phyloP scores from a whole-genome alignment of 92 coral and sea anemone genomes.

The Zoanthus gigantus region DNA sequence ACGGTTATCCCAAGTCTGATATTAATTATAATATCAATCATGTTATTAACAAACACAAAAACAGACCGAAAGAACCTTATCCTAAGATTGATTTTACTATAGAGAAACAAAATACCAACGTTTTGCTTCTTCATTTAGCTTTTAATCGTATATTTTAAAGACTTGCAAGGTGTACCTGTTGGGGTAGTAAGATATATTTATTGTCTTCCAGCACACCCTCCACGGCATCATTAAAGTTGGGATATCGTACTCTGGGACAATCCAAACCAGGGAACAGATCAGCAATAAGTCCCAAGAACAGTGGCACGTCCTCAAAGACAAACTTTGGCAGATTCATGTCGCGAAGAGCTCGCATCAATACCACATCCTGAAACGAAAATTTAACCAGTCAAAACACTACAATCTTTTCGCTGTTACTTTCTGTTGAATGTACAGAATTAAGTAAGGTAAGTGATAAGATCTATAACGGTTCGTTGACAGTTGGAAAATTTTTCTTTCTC shows the following conservation, averaged over 20 bases:
- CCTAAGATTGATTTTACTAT: no score
- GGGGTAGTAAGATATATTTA: slow-evolving; percentile 90
- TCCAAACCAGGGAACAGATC: slow-evolving; percentile 99
- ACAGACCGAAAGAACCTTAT: no score
- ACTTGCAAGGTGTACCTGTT: slow-evolving; percentile 72
- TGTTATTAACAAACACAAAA: no score
- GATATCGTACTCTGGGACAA: slow-evolving; percentile 98
- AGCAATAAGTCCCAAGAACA: slow-evolving; percentile 98
- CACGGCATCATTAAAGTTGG: slow-evolving; percentile 97
- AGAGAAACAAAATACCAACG: no score
- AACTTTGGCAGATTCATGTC: slow-evolving; percentile 99
- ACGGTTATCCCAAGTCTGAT: no score
- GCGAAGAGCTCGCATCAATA: slow-evolving; percentile 98
- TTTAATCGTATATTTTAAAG: neutral
- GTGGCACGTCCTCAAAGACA: slow-evolving; percentile 98
- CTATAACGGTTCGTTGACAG: neutral
- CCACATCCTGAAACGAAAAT: slow-evolving; percentile 78
- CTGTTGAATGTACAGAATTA: no score
- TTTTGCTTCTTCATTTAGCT: neutral
- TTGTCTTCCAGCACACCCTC: slow-evolving; percentile 91
- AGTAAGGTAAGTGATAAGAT: neutral
- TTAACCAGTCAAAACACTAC: neutral
- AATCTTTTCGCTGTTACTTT: no score
- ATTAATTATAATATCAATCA: no score
- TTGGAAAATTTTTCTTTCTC: neutral